phyloP scores from a whole-genome alignment of 2,113 vertebrate species.

The Gila orcuttii region DNA sequence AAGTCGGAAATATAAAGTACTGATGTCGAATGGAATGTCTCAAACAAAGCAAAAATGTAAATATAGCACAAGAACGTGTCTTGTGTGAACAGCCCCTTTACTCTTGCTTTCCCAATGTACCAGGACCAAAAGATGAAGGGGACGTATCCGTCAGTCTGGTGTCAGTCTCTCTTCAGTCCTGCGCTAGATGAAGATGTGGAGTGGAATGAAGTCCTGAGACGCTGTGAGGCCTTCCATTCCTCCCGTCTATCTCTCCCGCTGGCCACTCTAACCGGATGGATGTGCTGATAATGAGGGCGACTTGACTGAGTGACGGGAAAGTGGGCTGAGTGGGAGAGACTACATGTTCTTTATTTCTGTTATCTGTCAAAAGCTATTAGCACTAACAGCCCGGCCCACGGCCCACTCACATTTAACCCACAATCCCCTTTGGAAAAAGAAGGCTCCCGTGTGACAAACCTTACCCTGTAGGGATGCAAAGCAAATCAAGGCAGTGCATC shows the following conservation, averaged over 20 bases:
- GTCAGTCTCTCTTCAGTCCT: slow-evolving; percentile 62
- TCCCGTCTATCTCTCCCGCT: slow-evolving; percentile 41
- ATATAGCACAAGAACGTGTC: not conserved
- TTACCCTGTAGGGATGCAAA: slow-evolving; percentile 53
- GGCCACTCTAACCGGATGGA: slow-evolving; percentile 70
- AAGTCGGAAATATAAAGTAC: not conserved
- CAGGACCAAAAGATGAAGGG: slow-evolving; percentile 12
- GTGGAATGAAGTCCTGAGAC: slow-evolving; percentile 73
- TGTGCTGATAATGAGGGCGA: slow-evolving; percentile 62
- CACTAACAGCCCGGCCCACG: slow-evolving; percentile 45
- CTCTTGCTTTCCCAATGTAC: slow-evolving; percentile 9
- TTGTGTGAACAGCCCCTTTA: not conserved
- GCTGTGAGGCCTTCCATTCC: slow-evolving; percentile 66
- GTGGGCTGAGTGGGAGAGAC: slow-evolving; percentile 50
- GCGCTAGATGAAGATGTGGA: slow-evolving; percentile 48
- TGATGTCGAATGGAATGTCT: not conserved
- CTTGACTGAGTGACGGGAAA: slow-evolving; percentile 57
- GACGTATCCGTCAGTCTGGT: slow-evolving; percentile 32
- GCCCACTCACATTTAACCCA: slow-evolving; percentile 14
- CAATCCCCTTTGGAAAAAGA: slow-evolving; percentile 38
- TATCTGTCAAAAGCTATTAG: slow-evolving; percentile 57
- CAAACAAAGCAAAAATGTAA: not conserved
- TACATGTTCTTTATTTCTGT: slow-evolving; percentile 59
- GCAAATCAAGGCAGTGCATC: slow-evolving; percentile 57
- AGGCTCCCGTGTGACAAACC: slow-evolving; percentile 56